Evolutionary conservation across 1,140 invertebrate species (phyloP).

Genomic region (Mylabris phalerata): DNA sequence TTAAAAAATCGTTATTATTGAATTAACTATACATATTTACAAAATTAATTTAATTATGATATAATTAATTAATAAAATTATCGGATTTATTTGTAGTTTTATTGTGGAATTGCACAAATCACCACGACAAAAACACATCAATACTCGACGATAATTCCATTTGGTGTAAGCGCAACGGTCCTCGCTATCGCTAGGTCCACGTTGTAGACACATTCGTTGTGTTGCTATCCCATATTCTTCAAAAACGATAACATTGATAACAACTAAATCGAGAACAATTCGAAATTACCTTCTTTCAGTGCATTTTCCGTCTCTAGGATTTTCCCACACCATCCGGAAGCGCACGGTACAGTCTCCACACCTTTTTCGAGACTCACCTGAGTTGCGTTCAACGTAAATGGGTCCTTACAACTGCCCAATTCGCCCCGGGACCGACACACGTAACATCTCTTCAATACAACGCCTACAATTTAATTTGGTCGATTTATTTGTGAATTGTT

Average conservation of each 20-base stretch:
- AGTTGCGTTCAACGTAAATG: constrained; percentile 71
- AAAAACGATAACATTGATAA: constrained; percentile 29
- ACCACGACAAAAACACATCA: constrained; percentile 89
- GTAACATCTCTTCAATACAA: constrained; percentile 64
- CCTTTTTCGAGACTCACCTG: constrained; percentile 58
- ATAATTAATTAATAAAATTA: constrained; percentile 8
- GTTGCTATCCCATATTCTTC: constrained; percentile 81
- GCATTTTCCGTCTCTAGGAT: constrained; percentile 71
- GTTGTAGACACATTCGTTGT: constrained; percentile 77
- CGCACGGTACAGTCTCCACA: constrained; percentile 72
- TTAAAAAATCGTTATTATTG: constrained; percentile 8
- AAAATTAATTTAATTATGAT: constrained; percentile 14
- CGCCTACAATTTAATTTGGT: too few relatives aligned
- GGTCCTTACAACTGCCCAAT: constrained; percentile 81
- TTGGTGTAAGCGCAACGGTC: constrained; percentile 81
- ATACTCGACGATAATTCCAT: constrained; percentile 71
- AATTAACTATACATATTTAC: constrained; percentile 2
- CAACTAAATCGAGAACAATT: neutral
- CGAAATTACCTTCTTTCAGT: constrained; percentile 54
- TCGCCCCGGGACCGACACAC: constrained; percentile 81
- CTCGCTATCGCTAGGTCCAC: constrained; percentile 78
- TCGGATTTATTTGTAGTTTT: constrained; percentile 1
- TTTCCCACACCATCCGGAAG: constrained; percentile 90
- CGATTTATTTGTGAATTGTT: too few relatives aligned
- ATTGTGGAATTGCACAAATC: constrained; percentile 70